A percentile compares a stretch with the other conserved stretches of the same genome.
These are phyloP conservation scores for Pseudochromis fuscus DNA, from an alignment of 2,797 vertebrate species.

Conservation along the genomic window DNA sequence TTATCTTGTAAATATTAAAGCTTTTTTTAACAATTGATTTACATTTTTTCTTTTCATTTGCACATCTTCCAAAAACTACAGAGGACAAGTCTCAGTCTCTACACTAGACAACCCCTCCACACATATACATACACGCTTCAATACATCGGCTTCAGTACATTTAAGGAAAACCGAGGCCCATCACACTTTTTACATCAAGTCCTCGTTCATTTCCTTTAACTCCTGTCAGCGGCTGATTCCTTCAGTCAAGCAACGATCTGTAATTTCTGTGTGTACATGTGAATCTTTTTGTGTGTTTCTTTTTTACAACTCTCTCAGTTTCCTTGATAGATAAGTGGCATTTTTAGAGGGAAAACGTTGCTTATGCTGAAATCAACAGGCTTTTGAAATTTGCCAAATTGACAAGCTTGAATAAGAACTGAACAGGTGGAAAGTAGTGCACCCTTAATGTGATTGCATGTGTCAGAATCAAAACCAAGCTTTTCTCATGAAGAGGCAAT, in stretches of 20 bases:
- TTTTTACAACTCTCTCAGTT: conserved; percentile 47
- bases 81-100: no score
- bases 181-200: conserved; percentile 41
- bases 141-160: no score
- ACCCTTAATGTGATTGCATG: conserved; percentile 70
- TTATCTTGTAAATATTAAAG: no score
- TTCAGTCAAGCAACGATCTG: conserved; percentile 36
- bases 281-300: conserved; percentile 35
- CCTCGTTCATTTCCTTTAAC: conserved; percentile 51
- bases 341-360: conserved; percentile 46
- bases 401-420: conserved; percentile 60
- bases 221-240: conserved; percentile 41
- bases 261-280: conserved; percentile 28
- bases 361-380: conserved; percentile 69
- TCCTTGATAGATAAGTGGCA: conserved; percentile 57
- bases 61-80: conserved; percentile 20
- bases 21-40: conserved; percentile 6
- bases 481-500: conserved; percentile 51
- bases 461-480: conserved; percentile 70
- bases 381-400: conserved; percentile 74
- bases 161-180: no score
- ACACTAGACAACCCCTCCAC: no score
- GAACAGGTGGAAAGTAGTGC: conserved; percentile 62
- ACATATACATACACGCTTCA: no score
- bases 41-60: no score